Conservation (phyloP, 2,888 invertebrate genomes). For the Cephus rjabovi region DNA sequence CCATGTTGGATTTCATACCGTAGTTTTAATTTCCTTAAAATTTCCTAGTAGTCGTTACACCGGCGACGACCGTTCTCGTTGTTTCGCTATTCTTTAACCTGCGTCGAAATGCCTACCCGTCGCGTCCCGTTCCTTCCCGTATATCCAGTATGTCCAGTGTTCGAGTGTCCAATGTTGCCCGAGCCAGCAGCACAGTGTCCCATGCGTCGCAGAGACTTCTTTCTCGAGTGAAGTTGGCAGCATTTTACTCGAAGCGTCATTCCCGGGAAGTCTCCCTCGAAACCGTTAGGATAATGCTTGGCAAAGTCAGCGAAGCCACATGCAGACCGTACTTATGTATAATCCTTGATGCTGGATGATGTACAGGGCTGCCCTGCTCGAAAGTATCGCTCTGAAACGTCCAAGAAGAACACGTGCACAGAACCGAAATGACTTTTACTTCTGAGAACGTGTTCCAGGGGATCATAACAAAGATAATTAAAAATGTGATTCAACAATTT, state of each 20-base stretch:
- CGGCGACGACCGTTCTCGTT: not conserved
- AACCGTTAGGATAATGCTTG: constrained; percentile 44
- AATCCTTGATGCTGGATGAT: not conserved
- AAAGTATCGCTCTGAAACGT: not conserved
- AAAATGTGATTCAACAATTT: not conserved
- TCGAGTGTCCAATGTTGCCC: too few species aligned
- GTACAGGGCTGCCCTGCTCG: not conserved
- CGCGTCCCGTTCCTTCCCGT: not conserved
- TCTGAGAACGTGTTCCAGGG: not conserved
- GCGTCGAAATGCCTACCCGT: not conserved
- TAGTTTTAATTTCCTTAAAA: not conserved
- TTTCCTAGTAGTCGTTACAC: not conserved
- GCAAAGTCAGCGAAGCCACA: not conserved
- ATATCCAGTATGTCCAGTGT: constrained; percentile 30
- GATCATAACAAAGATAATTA: not conserved
- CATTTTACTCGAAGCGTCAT: constrained; percentile 44
- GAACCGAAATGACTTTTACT: not conserved
- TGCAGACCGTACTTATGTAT: not conserved
- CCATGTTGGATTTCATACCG: not conserved
- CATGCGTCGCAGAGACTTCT: constrained; percentile 39
- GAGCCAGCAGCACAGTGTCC: not conserved
- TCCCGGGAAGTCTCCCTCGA: constrained; percentile 46
- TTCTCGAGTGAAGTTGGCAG: constrained; percentile 37
- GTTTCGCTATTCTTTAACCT: not conserved
- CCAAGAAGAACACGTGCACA: not conserved